phyloP scores from a whole-genome alignment of 2,113 vertebrate species.

The Rhineura floridana region DNA sequence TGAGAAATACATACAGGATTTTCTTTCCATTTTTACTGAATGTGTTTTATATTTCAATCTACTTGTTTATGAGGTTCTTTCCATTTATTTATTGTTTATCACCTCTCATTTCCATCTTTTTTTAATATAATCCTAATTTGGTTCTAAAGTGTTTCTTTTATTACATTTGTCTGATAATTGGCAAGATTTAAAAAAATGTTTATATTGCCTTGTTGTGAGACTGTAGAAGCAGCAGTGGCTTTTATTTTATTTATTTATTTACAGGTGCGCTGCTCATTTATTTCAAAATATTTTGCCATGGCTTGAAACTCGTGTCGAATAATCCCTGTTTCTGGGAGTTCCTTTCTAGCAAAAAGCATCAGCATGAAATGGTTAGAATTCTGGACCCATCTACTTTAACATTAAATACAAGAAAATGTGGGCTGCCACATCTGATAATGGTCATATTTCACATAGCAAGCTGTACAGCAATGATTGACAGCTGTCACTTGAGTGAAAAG shows the following conservation, averaged over 20 bases:
- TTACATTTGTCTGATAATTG: neutral
- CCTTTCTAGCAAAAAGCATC: neutral
- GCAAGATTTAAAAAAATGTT: neutral
- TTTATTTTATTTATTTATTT: neutral
- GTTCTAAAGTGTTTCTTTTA: neutral
- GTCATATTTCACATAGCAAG: neutral
- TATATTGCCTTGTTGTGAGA: neutral
- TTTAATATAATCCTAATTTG: conserved; percentile 46
- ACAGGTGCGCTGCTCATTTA: neutral
- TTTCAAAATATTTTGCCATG: neutral
- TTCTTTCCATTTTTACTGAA: conserved; percentile 2
- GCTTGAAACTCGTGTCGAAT: neutral
- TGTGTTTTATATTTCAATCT: conserved; percentile 34
- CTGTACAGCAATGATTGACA: rapidly evolving
- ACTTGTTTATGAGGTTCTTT: conserved; percentile 31
- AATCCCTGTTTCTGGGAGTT: neutral
- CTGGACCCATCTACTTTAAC: neutral
- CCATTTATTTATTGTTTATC: conserved; percentile 41
- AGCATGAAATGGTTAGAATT: neutral
- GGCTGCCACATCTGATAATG: neutral
- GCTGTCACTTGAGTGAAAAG: neutral
- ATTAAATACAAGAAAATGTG: neutral
- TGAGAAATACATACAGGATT: neutral
- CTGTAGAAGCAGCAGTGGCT: rapidly evolving
- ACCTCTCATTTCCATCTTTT: conserved; percentile 11